Percentiles rank a stretch among this genome's conserved stretches.
Conservation (phyloP, 2,888 invertebrate genomes). For the Callimorpha dominula region DNA sequence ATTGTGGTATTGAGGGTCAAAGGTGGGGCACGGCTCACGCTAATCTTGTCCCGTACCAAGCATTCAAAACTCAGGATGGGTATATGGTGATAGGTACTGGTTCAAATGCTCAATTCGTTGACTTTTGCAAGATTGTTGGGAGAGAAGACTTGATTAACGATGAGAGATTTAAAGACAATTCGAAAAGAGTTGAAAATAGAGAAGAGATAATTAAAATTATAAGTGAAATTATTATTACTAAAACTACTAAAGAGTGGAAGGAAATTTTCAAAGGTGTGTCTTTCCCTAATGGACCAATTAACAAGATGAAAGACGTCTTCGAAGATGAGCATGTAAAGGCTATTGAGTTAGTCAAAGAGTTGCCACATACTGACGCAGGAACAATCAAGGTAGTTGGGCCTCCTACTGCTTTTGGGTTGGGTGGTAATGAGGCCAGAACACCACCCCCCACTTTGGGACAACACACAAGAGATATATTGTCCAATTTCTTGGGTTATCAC, state of each 20-base stretch:
- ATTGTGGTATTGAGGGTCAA: slow-evolving; percentile 91
- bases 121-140: slow-evolving; percentile 89
- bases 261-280: slow-evolving; percentile 89
- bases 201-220: slow-evolving; percentile 89
- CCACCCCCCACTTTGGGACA: slow-evolving; percentile 96
- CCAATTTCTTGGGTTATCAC: slow-evolving; percentile 88
- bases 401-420: slow-evolving; percentile 93
- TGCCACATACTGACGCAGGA: slow-evolving; percentile 90
- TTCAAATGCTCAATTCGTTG: slow-evolving; percentile 92
- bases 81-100: slow-evolving; percentile 95
- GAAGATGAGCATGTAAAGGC: slow-evolving; percentile 94
- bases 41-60: slow-evolving; percentile 97
- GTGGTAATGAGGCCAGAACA: slow-evolving; percentile 89
- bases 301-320: slow-evolving; percentile 94
- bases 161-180: slow-evolving; percentile 90
- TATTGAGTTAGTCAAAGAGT: slow-evolving; percentile 90
- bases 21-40: slow-evolving; percentile 98
- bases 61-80: slow-evolving; percentile 94
- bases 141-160: slow-evolving; percentile 88
- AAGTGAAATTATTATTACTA: slow-evolving; percentile 84
- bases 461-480: slow-evolving; percentile 93
- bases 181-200: slow-evolving; percentile 91
- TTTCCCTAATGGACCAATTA: slow-evolving; percentile 97
- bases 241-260: slow-evolving; percentile 92
- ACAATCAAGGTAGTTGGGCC: slow-evolving; percentile 93